Base-by-base conservation (phyloP, 2,113 vertebrate genomes). In the Oreocharis arfaki region DNA sequence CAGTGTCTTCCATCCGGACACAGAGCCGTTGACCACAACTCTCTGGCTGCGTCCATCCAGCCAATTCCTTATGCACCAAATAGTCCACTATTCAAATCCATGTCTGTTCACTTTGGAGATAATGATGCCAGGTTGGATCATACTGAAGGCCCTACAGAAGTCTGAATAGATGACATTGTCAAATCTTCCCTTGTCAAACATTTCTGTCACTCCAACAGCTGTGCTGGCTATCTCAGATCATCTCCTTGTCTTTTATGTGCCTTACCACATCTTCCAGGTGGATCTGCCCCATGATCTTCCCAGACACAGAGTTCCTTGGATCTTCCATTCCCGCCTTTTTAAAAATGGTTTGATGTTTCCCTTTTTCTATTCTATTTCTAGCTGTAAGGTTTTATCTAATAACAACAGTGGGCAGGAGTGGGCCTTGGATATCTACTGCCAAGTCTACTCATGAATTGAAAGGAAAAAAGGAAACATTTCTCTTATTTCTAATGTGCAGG, bases 11-110 rank as follows among this genome's bases (percentile, higher is more conserved):
- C 21, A 50, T 15, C 23, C 16, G 52, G 60, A 59, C 37, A 57
- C 0, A 39, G 16, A 67, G 2, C 28, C 28, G 21, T 7, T 44
- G 9, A 67, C 8, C 18, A 42, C 33, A 74, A 4, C 19, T 52
- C 9, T 59, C 44, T 67, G 27, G 7, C 33, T 74, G 16, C 0
- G 0, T 46, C 33, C 39, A 52, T 37, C 10, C 39, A 52, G 33
- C 4, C 68, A 42, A 17, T 44, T 74, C 19, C 50, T 49, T 27
- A 32, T 27, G 21, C 7, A 50, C 23, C 32, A 88, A 50, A 33
- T 9, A 57, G 14, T 33, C 7, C 37, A n/a, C 19, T 11, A 9
- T 32, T 53, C 19, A 39, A 82, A 74, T 30, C 11, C 19, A 24
- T 28, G 11, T 30, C 7, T 46, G 37, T 39, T 30, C 7, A 21